These are phyloP conservation scores for Caenorhabditis zanzibari DNA, from an alignment of 2,888 invertebrate genomes.

Conservation along the genomic window DNA sequence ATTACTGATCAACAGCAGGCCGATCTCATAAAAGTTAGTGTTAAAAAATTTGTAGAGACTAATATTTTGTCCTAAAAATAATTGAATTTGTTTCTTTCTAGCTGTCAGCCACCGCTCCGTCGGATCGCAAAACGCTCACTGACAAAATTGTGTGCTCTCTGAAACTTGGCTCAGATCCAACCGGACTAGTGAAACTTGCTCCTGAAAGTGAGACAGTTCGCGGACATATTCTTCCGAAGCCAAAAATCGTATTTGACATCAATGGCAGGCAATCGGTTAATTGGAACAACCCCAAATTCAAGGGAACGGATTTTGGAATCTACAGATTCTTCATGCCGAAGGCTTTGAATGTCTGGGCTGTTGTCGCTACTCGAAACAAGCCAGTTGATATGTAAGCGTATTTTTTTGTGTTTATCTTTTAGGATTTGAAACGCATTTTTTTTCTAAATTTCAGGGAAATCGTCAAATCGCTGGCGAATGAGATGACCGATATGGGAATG, in stretches of 20 bases:
- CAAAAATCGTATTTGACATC: constrained; percentile 4
- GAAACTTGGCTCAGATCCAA: not conserved
- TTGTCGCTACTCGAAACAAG: not conserved
- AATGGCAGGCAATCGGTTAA: not conserved
- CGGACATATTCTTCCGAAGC: constrained; percentile 24
- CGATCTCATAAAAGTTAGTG: constrained; percentile 15
- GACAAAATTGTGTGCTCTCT: not conserved
- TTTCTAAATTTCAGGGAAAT: not conserved
- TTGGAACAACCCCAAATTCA: constrained; percentile 4
- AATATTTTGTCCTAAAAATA: not conserved
- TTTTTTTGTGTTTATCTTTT: too few species aligned
- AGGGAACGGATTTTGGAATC: constrained; percentile 18
- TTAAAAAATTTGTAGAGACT: too few species aligned
- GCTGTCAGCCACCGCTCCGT: constrained; percentile 1
- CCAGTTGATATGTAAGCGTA: too few species aligned
- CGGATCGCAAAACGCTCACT: constrained; percentile 2
- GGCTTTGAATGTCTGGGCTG: constrained; percentile 3
- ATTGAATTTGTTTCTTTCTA: too few species aligned
- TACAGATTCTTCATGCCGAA: not conserved
- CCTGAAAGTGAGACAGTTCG: not conserved
- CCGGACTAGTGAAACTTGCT: not conserved
- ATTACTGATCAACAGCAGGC: constrained; percentile 31
- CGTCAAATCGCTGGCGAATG: not conserved
- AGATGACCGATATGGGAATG: constrained; percentile 25
- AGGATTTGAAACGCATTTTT: too few species aligned